These are phyloP conservation scores for Hoplodrina ambigua DNA, from an alignment of 2,888 invertebrate genomes.

Conservation along the genomic window DNA sequence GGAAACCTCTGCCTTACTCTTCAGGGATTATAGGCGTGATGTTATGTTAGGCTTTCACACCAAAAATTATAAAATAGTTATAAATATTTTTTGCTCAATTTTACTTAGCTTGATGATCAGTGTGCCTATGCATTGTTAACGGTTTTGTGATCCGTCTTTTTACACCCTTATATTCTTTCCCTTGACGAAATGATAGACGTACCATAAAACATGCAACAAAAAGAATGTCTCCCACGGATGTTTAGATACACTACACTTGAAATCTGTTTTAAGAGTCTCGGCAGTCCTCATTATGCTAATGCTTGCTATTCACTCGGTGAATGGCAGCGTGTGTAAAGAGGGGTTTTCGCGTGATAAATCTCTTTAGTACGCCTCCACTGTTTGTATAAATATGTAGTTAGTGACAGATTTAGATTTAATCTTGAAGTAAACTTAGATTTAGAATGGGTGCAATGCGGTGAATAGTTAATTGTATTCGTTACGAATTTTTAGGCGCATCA, in stretches of 20 bases:
- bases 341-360: slow-evolving; percentile 72
- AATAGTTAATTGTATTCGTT: background rate
- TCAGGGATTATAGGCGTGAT: no score
- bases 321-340: slow-evolving; percentile 61
- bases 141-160: no score
- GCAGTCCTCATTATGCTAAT: slow-evolving; percentile 80
- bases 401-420: slow-evolving; percentile 21
- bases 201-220: slow-evolving; percentile 5
- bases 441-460: background rate
- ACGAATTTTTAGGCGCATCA: background rate
- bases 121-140: no score
- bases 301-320: slow-evolving; percentile 72
- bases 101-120: no score
- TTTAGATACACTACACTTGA: slow-evolving; percentile 64
- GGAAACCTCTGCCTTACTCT: no score
- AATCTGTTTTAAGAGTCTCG: slow-evolving; percentile 73
- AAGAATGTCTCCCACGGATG: slow-evolving; percentile 28
- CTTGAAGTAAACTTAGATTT: slow-evolving; percentile 8
- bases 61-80: no score
- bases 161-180: no score
- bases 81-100: no score
- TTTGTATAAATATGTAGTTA: slow-evolving; percentile 50
- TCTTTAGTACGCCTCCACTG: slow-evolving; percentile 59
- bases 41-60: no score
- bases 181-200: background rate